These are phyloP conservation scores for Fringilla coelebs DNA, from an alignment of 2,797 vertebrate species.

Conservation along the genomic window DNA sequence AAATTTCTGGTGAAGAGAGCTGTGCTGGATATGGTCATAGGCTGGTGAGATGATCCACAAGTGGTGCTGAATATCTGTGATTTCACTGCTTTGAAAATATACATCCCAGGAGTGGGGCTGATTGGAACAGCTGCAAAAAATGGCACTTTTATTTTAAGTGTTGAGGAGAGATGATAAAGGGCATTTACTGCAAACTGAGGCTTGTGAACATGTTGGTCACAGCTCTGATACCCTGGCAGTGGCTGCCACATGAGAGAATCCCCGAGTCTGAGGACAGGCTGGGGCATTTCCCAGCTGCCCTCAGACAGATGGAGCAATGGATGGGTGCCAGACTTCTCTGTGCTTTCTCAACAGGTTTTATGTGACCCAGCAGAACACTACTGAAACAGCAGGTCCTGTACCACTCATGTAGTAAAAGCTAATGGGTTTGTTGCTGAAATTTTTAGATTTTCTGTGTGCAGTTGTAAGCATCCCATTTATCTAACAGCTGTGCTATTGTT, in stretches of 20 bases:
- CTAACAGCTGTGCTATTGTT: conserved; percentile 58
- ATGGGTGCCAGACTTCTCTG: conserved; percentile 21
- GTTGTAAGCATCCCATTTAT: conserved; percentile 44
- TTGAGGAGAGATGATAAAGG: not conserved
- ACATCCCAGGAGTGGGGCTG: not conserved
- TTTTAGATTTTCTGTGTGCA: conserved; percentile 47
- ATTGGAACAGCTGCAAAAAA: not conserved
- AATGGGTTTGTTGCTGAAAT: conserved; percentile 34
- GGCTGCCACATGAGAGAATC: not conserved
- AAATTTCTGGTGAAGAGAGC: not conserved
- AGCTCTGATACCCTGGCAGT: not conserved
- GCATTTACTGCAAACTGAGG: not conserved
- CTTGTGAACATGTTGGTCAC: not conserved
- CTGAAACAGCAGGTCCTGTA: conserved; percentile 39
- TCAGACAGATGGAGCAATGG: conserved; percentile 37
- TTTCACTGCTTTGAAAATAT: not conserved
- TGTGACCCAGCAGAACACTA: conserved; percentile 28
- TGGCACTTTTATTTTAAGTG: not conserved
- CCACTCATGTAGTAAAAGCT: conserved; percentile 39
- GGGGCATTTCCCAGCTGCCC: conserved; percentile 38
- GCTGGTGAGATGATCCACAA: not conserved
- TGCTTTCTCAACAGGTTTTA: conserved; percentile 34
- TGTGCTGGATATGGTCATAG: not conserved
- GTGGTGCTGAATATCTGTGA: not conserved
- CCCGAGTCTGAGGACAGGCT: not conserved